phyloP scores from a whole-genome alignment of 2,113 vertebrate genomes.

The Uropsilus gracilis region DNA sequence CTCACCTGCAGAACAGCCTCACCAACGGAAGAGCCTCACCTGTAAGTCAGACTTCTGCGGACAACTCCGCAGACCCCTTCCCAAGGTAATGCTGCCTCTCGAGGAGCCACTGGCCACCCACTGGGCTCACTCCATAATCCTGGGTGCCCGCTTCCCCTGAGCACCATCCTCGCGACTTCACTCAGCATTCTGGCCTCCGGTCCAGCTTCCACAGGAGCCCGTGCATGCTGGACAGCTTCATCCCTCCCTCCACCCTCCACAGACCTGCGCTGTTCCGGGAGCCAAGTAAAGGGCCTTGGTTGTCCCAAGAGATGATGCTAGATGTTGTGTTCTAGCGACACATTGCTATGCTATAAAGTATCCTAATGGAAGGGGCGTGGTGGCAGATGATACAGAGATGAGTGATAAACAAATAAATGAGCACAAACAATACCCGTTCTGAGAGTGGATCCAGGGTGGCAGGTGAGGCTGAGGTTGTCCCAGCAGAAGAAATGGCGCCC shows the following conservation, averaged over 20 bases:
- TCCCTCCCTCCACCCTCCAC: neutral
- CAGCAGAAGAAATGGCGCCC: neutral
- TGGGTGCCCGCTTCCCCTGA: neutral
- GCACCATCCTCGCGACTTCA: fast-evolving
- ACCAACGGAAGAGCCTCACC: no score
- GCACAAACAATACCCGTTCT: neutral
- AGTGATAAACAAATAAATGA: neutral
- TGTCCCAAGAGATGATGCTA: no score
- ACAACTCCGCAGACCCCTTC: neutral
- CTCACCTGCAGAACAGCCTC: no score
- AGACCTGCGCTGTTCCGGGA: neutral
- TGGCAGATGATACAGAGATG: neutral
- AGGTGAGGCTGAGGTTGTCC: fast-evolving
- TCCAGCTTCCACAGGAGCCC: no score
- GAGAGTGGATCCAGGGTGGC: neutral
- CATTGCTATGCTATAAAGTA: no score
- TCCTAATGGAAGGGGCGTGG: fast-evolving
- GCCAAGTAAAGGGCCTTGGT: neutral
- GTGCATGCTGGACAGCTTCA: neutral
- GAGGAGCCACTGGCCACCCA: neutral
- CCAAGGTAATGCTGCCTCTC: neutral
- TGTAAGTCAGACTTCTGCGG: neutral
- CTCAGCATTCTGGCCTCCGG: neutral
- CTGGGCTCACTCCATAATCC: neutral
- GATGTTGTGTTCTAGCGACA: no score